Base-by-base conservation (phyloP, 1,140 invertebrate species). In the Antheraea mylitta region DNA sequence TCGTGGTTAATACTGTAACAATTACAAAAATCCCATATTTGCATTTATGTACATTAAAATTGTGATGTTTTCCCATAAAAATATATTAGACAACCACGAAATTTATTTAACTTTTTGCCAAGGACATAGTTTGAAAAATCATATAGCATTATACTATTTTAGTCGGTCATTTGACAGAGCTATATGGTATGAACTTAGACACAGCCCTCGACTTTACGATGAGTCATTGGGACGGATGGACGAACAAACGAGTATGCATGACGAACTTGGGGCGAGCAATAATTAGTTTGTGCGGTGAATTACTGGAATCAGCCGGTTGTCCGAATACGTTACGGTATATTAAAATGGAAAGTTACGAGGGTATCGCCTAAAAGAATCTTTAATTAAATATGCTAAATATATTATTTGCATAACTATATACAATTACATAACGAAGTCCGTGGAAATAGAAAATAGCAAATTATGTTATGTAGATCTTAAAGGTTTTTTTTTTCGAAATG, bases 211-310 rank as follows among this genome's bases (percentile, higher is more conserved):
- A 72, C 64, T 78, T 86, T 84, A 68, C 72, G 74, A 79, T 87
- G 83, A 90, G 73, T 89, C 87, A 87, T 73, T 63, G 45, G 70
- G 74, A 65, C 64, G 71, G 80, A 82, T 80, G 68, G 73, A 65
- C 62, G 71, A 77, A 83, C 81, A 86, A 87, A 84, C 82, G 74
- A 78, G 77, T 67, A 73, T 64, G 69, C 75, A 74, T 71, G 71
- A 65, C 67, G 63, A 64, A 68, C 65, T 62, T 74, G 73, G 78
- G 53, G 61, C 66, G 58, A 58, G 70, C 18, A 38, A 68, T 73
- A 78, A 76, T 80, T 77, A 77, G 58, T 58, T 45, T 48, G 22
- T n/a, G 67, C 62, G 30, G 60, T 65, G 42, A 18, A 45, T 58
- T 53, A 53, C 45, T 53, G 16, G 1, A 53, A 53, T 16, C 45